Base-by-base conservation (phyloP, 2,797 vertebrate genomes). In the Pipistrellus nathusii region DNA sequence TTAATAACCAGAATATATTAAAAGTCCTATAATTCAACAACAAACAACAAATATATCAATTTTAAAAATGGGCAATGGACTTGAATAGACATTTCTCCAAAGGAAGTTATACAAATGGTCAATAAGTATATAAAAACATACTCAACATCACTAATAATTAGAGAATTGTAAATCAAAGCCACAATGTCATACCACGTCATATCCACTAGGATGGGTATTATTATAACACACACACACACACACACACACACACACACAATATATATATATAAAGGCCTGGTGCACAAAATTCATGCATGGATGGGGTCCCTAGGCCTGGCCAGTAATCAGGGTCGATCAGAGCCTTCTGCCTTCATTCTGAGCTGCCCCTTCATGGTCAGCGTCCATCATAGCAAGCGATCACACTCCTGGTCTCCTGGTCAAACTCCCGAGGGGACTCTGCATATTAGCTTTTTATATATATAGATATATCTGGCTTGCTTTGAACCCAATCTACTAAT, bases 401-500 rank as follows among this genome's bases (percentile, higher is more conserved):
- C 20, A 5, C 18, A 53, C 17, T 55, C 53, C 53, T 2, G 3
- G 53, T 55, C 53, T 55, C 53, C 53, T 23, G 3, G 8, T 55
- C 20, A 3, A 55, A 55, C 20, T 55, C 53, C 53, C 1, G 21
- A 55, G 53, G 20, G 8, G 53, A 55, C 8, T 23, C 53, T 55
- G 21, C 20, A 55, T 55, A 55, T 55, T 23, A 55, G 53, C 53
- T 23, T 55, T 23, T 3, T 55, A 55, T 8, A 55, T 55, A 55
- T 53, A 21, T 53, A 21, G 18, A 53, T 20, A 53, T 53, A 77
- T 62, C 88, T 92, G 81, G 9, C 8, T 71, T 62, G 59, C 30
- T 89, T 94, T 80, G 30, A 15, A 80, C 38, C 35, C n/a, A 81
- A 23, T 35, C 75, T 71, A 75, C 35, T 48, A 92, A 91, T 62